Conservation (phyloP, 2,888 invertebrate genomes). For the Monoplex corrugatus region DNA sequence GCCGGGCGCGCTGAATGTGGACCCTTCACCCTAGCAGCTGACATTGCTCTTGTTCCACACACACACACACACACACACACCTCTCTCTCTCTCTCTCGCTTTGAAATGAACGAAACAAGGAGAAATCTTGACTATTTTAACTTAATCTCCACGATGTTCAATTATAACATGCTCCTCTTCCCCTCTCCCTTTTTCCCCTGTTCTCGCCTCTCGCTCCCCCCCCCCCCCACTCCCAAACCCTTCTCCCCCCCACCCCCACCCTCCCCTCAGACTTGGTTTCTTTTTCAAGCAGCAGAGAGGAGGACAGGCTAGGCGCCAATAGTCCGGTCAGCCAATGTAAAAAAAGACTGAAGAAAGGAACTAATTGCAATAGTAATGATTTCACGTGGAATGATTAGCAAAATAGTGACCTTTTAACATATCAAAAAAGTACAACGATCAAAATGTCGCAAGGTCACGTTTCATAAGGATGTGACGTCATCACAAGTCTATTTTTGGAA, state of each 20-base stretch:
- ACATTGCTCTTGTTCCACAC: not conserved
- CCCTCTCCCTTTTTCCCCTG: not conserved
- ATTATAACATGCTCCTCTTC: conserved; percentile 1
- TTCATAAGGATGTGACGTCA: too few species aligned
- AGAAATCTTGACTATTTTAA: conserved; percentile 34
- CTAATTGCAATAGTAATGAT: too few species aligned
- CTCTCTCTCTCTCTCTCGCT: not conserved
- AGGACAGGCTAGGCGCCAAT: too few species aligned
- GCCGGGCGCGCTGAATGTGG: not conserved
- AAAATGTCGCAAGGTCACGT: too few species aligned
- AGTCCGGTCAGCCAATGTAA: too few species aligned
- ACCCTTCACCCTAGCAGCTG: conserved; percentile 4
- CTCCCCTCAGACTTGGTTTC: too few species aligned
- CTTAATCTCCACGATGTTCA: conserved; percentile 24
- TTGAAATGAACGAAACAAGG: not conserved
- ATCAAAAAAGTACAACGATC: too few species aligned
- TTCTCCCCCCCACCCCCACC: not conserved
- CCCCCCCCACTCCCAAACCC: not conserved
- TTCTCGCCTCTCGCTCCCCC: not conserved
- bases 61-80: not conserved
- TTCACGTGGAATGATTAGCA: too few species aligned
- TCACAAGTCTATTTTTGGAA: too few species aligned
- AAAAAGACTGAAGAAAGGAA: too few species aligned
- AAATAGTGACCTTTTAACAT: too few species aligned
- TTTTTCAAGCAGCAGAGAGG: too few species aligned